Conservation (phyloP, 2,113 vertebrate species). For the Scartelaos histophorus region DNA sequence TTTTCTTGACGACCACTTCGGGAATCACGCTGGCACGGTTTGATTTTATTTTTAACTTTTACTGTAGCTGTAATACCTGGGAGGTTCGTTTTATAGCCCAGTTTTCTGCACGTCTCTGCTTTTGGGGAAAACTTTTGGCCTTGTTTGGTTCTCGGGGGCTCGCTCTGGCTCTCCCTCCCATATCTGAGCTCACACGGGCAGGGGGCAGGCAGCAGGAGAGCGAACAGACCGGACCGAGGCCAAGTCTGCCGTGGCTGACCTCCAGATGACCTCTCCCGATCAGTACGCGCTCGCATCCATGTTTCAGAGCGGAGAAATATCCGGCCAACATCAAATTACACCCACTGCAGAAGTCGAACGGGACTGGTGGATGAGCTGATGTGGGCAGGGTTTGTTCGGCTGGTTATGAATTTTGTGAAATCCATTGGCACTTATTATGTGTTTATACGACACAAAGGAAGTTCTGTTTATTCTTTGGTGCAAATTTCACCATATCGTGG, state of each 20-base stretch:
- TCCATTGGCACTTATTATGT: too few species aligned
- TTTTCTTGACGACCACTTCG: not conserved
- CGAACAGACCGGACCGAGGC: slow-evolving; percentile 55
- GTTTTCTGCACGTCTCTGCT: slow-evolving; percentile 25
- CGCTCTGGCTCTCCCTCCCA: slow-evolving; percentile 35
- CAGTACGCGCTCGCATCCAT: slow-evolving; percentile 57
- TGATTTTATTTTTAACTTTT: slow-evolving; percentile 34
- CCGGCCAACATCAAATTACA: slow-evolving; percentile 61
- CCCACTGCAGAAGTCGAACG: slow-evolving; percentile 52
- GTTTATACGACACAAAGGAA: not conserved
- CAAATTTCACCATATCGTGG: too few species aligned
- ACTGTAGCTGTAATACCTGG: slow-evolving; percentile 18
- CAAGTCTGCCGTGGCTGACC: slow-evolving; percentile 75
- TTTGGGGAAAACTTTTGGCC: slow-evolving; percentile 17
- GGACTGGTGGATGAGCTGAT: slow-evolving; percentile 34
- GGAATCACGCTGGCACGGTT: slow-evolving; percentile 4
- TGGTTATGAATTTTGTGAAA: not conserved
- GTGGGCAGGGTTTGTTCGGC: slow-evolving; percentile 29
- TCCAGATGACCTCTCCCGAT: slow-evolving; percentile 63
- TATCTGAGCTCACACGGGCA: slow-evolving; percentile 37
- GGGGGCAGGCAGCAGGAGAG: slow-evolving; percentile 19
- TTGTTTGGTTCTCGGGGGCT: slow-evolving; percentile 20
- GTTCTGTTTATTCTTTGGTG: too few species aligned
- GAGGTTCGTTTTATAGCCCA: slow-evolving; percentile 14
- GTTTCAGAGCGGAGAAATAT: slow-evolving; percentile 75